These are phyloP conservation scores for Diarsia dahlii DNA, from an alignment of 2,888 invertebrate species.

Conservation along the genomic window DNA sequence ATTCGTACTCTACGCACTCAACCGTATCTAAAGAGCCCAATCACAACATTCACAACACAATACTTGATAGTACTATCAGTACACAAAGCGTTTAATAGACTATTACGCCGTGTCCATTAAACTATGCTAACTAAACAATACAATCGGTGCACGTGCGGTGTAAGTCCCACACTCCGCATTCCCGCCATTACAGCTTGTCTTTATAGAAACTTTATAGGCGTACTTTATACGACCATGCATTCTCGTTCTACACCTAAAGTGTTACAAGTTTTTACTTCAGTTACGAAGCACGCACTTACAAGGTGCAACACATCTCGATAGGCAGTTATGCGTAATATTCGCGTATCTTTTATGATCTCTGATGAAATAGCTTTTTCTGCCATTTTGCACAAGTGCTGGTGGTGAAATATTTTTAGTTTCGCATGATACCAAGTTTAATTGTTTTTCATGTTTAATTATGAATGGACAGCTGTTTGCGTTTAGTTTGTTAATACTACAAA, in stretches of 20 bases:
- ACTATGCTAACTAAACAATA: slow-evolving; percentile 54
- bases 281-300: slow-evolving; percentile 40
- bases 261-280: slow-evolving; percentile 61
- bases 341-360: slow-evolving; percentile 46
- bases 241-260: slow-evolving; percentile 53
- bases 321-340: slow-evolving; percentile 41
- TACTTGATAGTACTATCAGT: slow-evolving; percentile 46
- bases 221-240: slow-evolving; percentile 26
- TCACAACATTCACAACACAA: slow-evolving; percentile 36
- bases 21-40: slow-evolving; percentile 21
- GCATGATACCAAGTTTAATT: slow-evolving; percentile 11
- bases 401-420: slow-evolving; percentile 33
- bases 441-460: slow-evolving; percentile 23
- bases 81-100: slow-evolving; percentile 40
- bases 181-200: slow-evolving; percentile 45
- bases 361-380: slow-evolving; percentile 27
- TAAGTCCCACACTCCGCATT: slow-evolving; percentile 37
- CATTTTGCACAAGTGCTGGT: slow-evolving; percentile 8
- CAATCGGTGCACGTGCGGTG: slow-evolving; percentile 56
- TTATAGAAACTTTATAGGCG: slow-evolving; percentile 48
- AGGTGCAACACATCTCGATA: slow-evolving; percentile 54
- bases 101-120: slow-evolving; percentile 47
- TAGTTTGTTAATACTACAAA: background rate
- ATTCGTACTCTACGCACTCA: slow-evolving; percentile 22
- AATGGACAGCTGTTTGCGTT: slow-evolving; percentile 23